Evolutionary conservation across 2,888 invertebrate genomes (phyloP).

Genomic region (Caradrina clavipalpis): DNA sequence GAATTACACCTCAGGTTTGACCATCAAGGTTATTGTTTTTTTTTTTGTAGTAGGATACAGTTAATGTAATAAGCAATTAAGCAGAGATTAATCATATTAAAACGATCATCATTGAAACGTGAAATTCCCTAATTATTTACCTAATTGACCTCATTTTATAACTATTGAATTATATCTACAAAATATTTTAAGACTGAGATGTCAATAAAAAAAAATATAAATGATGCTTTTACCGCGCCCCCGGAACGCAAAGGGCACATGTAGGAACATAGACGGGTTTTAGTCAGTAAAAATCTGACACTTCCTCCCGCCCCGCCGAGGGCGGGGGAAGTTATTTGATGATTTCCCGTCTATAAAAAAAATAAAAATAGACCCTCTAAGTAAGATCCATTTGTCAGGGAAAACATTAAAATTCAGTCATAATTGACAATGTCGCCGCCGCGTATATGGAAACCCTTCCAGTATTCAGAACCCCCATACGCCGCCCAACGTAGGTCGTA

Average conservation of each 20-base stretch:
- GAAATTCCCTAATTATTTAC: slow-evolving; percentile 1
- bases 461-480: too few relatives aligned
- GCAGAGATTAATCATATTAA: slow-evolving; percentile 11
- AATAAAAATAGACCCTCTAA: slow-evolving; percentile 2
- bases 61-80: slow-evolving; percentile 4
- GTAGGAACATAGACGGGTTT: too few relatives aligned
- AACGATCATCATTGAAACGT: slow-evolving; percentile 15
- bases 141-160: slow-evolving; percentile 10
- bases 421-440: slow-evolving; percentile 57
- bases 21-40: slow-evolving; percentile 5
- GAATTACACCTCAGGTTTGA: background rate
- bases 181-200: slow-evolving; percentile 19
- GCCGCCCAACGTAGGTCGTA: slow-evolving; percentile 51
- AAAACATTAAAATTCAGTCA: slow-evolving; percentile 57
- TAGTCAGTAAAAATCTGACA: too few relatives aligned
- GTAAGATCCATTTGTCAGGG: slow-evolving; percentile 13
- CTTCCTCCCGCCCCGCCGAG: too few relatives aligned
- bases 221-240: too few relatives aligned
- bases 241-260: too few relatives aligned
- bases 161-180: background rate
- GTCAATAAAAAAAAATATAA: too few relatives aligned
- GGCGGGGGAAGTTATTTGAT: too few relatives aligned
- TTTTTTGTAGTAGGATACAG: slow-evolving; percentile 7
- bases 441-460: too few relatives aligned
- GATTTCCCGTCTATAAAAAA: too few relatives aligned